Evolutionary conservation across 2,113 vertebrate species (phyloP).

Genomic region (Engystomops pustulosus): DNA sequence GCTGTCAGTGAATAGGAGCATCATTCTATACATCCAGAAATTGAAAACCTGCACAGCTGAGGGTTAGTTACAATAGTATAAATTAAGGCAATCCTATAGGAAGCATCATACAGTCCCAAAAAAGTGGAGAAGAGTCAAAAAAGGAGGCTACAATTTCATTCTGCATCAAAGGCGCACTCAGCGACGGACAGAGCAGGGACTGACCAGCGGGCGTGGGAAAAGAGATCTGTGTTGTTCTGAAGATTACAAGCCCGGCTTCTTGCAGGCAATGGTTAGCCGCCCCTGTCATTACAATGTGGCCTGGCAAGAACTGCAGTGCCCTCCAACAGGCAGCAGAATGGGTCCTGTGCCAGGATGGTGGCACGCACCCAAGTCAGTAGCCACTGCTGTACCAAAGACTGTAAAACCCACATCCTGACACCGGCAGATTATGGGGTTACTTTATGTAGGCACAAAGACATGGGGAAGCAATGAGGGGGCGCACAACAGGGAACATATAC

Average conservation of each 20-base stretch:
- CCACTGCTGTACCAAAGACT: not conserved
- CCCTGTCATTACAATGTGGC: slow-evolving; percentile 1
- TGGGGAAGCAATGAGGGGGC: not conserved
- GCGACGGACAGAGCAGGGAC: not conserved
- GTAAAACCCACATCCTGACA: not conserved
- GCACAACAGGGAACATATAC: not conserved
- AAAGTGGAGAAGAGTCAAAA: not conserved
- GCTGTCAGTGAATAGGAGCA: not conserved
- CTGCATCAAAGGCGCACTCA: too few species aligned
- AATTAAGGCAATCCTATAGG: not conserved
- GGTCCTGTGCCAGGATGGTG: not conserved
- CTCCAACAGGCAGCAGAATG: not conserved
- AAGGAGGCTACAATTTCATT: not conserved
- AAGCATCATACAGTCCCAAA: not conserved
- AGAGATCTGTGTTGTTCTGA: not conserved
- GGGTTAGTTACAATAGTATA: not conserved
- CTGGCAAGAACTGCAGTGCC: slow-evolving; percentile 12
- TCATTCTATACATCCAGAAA: not conserved
- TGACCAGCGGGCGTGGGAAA: not conserved
- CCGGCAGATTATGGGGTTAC: not conserved
- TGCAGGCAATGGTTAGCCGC: not conserved
- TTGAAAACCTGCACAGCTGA: not conserved
- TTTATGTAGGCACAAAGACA: not conserved
- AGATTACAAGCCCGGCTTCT: slow-evolving; percentile 11
- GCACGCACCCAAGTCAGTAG: not conserved